phyloP scores from a whole-genome alignment of 2,797 vertebrate genomes.

The Betta splendens region DNA sequence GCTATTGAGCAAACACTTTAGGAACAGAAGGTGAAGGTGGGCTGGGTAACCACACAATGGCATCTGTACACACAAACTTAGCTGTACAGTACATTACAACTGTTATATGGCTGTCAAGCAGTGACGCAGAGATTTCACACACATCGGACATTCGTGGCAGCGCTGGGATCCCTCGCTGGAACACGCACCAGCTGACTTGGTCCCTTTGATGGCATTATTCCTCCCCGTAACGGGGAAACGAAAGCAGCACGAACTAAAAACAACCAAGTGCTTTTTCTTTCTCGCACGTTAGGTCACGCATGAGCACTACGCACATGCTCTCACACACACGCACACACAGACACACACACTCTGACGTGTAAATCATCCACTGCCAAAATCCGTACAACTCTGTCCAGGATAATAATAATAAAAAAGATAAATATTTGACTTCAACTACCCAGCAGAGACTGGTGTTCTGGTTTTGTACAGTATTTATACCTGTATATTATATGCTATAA shows the following conservation, averaged over 20 bases:
- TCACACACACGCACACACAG: conserved; percentile 25
- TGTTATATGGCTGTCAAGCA: conserved; percentile 75
- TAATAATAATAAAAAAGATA: conserved; percentile 66
- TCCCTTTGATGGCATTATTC: conserved; percentile 81
- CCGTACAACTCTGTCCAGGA: conserved; percentile 66
- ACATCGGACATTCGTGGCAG: conserved; percentile 69
- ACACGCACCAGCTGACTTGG: conserved; percentile 80
- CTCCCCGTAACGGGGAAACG: conserved; percentile 53
- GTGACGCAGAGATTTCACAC: conserved; percentile 70
- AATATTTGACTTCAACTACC: conserved; percentile 84
- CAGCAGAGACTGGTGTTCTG: conserved; percentile 82
- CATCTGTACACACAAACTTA: conserved; percentile 70
- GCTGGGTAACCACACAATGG: conserved; percentile 62
- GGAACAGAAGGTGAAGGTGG: conserved; percentile 57
- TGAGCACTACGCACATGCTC: conserved; percentile 43
- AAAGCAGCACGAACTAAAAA: conserved; percentile 80
- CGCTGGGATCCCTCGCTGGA: conserved; percentile 76
- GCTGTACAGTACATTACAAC: conserved; percentile 73
- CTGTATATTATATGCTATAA: conserved; percentile 83
- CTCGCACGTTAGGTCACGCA: conserved; percentile 56
- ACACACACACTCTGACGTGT: conserved; percentile 32
- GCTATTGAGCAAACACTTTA: conserved; percentile 87
- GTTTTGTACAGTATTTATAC: conserved; percentile 86
- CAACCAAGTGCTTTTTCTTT: conserved; percentile 75
- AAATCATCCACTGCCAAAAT: conserved; percentile 56